Conservation (phyloP, 2,113 vertebrate genomes). For the Panthera tigris region DNA sequence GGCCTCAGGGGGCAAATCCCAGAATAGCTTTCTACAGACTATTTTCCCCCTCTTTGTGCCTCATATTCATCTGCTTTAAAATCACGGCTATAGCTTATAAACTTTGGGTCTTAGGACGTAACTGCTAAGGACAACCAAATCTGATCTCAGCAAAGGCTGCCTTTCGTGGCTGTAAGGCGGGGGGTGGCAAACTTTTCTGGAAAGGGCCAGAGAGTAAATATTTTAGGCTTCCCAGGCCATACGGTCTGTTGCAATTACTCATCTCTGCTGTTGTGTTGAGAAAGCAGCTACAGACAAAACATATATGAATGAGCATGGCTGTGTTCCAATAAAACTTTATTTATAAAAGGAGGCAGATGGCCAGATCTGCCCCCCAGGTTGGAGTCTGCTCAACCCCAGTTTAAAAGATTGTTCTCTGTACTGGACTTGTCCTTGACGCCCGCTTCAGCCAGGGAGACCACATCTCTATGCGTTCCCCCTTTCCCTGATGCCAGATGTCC, state of each 20-base stretch:
- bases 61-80: not conserved
- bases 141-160: not conserved
- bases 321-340: constrained; percentile 44
- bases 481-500: not conserved
- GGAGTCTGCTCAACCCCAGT: not conserved
- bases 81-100: not conserved
- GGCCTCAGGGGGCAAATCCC: not conserved
- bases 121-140: not conserved
- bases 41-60: not conserved
- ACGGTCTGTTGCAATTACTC: not conserved
- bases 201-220: constrained; percentile 24
- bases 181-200: not conserved
- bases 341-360: not conserved
- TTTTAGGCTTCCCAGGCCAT: not conserved
- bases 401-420: not conserved
- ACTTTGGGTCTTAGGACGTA: not conserved
- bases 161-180: not conserved
- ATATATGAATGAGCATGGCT: not conserved
- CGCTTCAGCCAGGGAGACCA: not conserved
- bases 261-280: not conserved
- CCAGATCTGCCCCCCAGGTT: not conserved
- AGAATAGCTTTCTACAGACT: not conserved
- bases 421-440: not conserved
- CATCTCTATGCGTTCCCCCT: not conserved
- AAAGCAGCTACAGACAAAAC: not conserved